A percentile compares a stretch with the other conserved stretches of the same genome.
These are phyloP conservation scores for Phaethon lepturus DNA, from an alignment of 2,113 vertebrate species.

Conservation along the genomic window DNA sequence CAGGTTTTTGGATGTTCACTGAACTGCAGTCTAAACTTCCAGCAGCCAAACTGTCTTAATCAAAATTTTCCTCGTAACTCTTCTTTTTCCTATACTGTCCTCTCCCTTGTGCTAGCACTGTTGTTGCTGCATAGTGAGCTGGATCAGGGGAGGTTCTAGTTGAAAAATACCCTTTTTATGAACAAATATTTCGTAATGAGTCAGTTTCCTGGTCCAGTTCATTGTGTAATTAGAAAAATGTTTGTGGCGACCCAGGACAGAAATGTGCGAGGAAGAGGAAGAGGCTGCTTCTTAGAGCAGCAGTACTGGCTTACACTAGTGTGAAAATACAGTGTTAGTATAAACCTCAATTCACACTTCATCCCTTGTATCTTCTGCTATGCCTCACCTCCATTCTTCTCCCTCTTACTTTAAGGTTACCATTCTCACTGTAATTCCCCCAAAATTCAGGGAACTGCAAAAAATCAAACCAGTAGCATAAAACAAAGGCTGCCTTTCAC, in stretches of 20 bases:
- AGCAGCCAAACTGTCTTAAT: background rate
- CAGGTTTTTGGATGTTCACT: background rate
- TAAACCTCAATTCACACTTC: background rate
- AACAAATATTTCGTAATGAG: background rate
- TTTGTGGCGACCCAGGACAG: background rate
- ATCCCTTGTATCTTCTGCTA: background rate
- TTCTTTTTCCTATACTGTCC: background rate
- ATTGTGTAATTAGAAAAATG: background rate
- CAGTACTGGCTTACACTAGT: background rate
- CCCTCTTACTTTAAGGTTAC: background rate
- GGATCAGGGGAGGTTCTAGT: background rate
- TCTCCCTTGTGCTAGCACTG: background rate
- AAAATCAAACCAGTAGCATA: background rate
- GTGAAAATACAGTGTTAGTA: background rate
- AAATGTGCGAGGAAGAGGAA: background rate
- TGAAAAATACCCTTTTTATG: background rate
- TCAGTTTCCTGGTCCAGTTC: background rate
- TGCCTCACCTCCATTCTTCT: background rate
- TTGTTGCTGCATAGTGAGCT: background rate
- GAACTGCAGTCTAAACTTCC: background rate
- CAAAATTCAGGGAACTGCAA: background rate
- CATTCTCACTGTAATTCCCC: background rate
- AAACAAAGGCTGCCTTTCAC: background rate
- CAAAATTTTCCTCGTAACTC: background rate
- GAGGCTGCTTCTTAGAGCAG: background rate